A percentile compares a stretch with the other conserved stretches of the same genome.
phyloP scores from a whole-genome alignment of 2,797 vertebrate genomes.

The Eupleurogrammus muticus region DNA sequence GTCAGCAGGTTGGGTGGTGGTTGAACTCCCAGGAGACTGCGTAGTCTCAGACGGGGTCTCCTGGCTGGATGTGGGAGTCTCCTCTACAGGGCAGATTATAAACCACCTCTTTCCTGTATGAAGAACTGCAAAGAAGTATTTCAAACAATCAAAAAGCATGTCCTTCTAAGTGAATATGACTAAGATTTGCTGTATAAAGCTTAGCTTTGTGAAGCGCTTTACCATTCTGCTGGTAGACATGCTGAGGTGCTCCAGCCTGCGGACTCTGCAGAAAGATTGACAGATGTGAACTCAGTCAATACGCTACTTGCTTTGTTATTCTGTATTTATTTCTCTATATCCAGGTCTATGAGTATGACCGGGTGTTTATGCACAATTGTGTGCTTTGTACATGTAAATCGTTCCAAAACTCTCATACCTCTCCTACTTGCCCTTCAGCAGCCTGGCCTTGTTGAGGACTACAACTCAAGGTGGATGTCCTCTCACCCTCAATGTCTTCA shows the following conservation, averaged over 20 bases:
- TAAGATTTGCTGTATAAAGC: neutral
- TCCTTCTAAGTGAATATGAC: constrained; percentile 4
- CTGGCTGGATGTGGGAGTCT: constrained; percentile 85
- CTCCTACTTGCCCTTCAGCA: constrained; percentile 65
- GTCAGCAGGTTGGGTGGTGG: constrained; percentile 72
- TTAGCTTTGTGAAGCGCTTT: constrained; percentile 38
- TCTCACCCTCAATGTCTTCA: constrained; percentile 93
- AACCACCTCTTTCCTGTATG: constrained; percentile 99
- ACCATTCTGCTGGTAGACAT: constrained; percentile 98
- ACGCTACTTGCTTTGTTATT: neutral
- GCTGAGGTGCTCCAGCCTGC: constrained; percentile 85
- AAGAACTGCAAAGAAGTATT: constrained; percentile 84
- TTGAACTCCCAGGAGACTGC: constrained; percentile 74
- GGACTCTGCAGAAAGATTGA: constrained; percentile 67
- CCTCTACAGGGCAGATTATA: constrained; percentile 97
- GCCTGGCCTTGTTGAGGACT: constrained; percentile 86
- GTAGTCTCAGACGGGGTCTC: constrained; percentile 82
- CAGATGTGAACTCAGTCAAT: constrained; percentile 21
- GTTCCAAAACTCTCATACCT: constrained; percentile 66
- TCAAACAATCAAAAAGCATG: neutral
- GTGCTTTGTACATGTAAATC: neutral
- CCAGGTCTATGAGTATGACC: neutral
- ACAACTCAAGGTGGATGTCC: constrained; percentile 84
- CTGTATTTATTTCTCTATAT: neutral
- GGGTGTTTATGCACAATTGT: neutral